Conservation (phyloP, 2,113 vertebrate species). For the Menidia beryllina region DNA sequence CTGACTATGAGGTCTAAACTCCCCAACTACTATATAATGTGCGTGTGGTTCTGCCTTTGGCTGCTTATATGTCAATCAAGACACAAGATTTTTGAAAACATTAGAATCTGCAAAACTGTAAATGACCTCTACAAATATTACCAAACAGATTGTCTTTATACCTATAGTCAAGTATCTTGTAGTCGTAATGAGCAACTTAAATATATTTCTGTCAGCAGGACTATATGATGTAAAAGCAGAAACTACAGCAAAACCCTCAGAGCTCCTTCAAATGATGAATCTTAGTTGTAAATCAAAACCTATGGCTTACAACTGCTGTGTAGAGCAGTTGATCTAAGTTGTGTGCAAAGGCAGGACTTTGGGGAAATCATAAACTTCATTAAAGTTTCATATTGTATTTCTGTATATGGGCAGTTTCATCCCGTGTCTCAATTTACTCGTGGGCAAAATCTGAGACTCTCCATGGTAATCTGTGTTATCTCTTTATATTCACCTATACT, state of each 20-base stretch:
- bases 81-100: too few relatives aligned
- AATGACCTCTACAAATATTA: too few relatives aligned
- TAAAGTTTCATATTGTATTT: slow-evolving; percentile 79
- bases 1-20: too few relatives aligned
- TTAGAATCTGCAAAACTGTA: too few relatives aligned
- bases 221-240: slow-evolving; percentile 39
- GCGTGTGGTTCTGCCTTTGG: too few relatives aligned
- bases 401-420: slow-evolving; percentile 73
- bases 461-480: slow-evolving; percentile 42
- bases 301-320: slow-evolving; percentile 49
- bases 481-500: too few relatives aligned
- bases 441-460: slow-evolving; percentile 49
- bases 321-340: slow-evolving; percentile 68
- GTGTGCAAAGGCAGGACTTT: slow-evolving; percentile 69
- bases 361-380: slow-evolving; percentile 80
- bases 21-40: too few relatives aligned
- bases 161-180: too few relatives aligned
- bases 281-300: slow-evolving; percentile 62
- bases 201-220: slow-evolving; percentile 53
- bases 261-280: slow-evolving; percentile 39
- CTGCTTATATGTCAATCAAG: too few relatives aligned
- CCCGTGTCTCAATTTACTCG: slow-evolving; percentile 67
- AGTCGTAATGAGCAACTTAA: slow-evolving; percentile 19
- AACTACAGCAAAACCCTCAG: slow-evolving; percentile 38
- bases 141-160: too few relatives aligned